phyloP scores from a whole-genome alignment of 1,140 invertebrate genomes.

The Caligus rogercresseyi region DNA sequence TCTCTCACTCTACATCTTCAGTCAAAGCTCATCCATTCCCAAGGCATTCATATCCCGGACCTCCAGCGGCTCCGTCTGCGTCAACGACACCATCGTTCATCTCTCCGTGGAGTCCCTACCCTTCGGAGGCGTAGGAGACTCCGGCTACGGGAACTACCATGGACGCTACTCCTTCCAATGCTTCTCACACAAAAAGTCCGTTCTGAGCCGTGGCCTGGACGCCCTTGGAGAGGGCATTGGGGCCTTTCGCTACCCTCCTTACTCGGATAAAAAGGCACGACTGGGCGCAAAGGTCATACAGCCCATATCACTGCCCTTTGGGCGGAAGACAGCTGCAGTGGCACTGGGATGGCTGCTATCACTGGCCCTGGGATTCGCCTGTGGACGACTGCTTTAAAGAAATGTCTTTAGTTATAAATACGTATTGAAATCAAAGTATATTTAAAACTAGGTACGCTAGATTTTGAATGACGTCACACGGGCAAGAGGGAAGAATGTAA shows the following conservation, averaged over 20 bases:
- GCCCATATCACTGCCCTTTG: no score
- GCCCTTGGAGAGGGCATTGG: conserved; percentile 4
- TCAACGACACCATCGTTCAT: conserved; percentile 86
- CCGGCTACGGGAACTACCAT: conserved; percentile 11
- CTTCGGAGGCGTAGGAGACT: conserved; percentile 61
- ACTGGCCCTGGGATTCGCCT: no score
- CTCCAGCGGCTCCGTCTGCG: conserved; percentile 57
- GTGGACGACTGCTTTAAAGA: no score
- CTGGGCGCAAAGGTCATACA: no score
- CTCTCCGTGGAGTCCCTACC: conserved; percentile 52
- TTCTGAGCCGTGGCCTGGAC: not conserved
- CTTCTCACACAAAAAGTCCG: not conserved
- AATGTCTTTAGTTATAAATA: no score
- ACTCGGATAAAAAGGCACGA: conserved; percentile 15
- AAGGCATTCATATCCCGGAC: conserved; percentile 56
- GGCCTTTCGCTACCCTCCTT: conserved; percentile 2
- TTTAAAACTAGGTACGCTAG: no score
- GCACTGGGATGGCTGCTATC: no score
- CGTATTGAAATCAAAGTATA: no score
- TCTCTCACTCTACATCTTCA: conserved; percentile 72
- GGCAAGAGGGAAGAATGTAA: no score
- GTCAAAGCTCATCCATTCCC: conserved; percentile 47
- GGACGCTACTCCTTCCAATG: not conserved
- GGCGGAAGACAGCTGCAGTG: no score
- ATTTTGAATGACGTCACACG: no score